These are phyloP conservation scores for Montipora capitata DNA, from an alignment of 92 coral and sea anemone species.

Conservation along the genomic window DNA sequence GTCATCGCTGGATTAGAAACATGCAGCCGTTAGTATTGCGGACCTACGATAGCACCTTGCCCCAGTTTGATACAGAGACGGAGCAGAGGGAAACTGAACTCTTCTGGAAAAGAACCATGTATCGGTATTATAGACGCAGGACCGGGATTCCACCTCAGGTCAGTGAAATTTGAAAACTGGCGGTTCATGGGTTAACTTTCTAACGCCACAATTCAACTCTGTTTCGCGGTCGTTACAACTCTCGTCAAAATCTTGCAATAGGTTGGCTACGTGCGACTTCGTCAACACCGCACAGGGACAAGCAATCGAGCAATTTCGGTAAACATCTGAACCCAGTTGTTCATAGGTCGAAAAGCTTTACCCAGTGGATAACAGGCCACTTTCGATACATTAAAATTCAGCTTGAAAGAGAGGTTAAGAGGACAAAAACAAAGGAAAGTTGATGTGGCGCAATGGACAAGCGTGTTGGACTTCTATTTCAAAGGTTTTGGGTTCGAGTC, in stretches of 20 bases:
- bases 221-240: too few species aligned
- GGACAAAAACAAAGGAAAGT: background rate
- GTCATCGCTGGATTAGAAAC: conserved; percentile 95
- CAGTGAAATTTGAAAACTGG: background rate
- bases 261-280: too few species aligned
- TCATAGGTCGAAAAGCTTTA: too few species aligned
- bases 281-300: too few species aligned
- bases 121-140: conserved; percentile 86
- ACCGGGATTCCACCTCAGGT: conserved; percentile 94
- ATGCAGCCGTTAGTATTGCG: conserved; percentile 77
- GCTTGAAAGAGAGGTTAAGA: too few species aligned
- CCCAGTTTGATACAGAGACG: conserved; percentile 87
- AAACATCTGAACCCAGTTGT: too few species aligned
- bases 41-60: conserved; percentile 83
- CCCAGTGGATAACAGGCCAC: too few species aligned
- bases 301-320: too few species aligned
- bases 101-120: conserved; percentile 96
- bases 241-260: too few species aligned
- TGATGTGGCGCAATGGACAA: conserved; percentile 88
- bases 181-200: background rate
- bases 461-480: conserved; percentile 86
- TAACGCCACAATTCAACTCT: too few species aligned
- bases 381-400: too few species aligned
- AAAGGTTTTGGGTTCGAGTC: conserved; percentile 86
- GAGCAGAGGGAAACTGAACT: conserved; percentile 92